These are phyloP conservation scores for Charaxes varanes DNA, from an alignment of 1,140 invertebrate genomes.

Conservation along the genomic window DNA sequence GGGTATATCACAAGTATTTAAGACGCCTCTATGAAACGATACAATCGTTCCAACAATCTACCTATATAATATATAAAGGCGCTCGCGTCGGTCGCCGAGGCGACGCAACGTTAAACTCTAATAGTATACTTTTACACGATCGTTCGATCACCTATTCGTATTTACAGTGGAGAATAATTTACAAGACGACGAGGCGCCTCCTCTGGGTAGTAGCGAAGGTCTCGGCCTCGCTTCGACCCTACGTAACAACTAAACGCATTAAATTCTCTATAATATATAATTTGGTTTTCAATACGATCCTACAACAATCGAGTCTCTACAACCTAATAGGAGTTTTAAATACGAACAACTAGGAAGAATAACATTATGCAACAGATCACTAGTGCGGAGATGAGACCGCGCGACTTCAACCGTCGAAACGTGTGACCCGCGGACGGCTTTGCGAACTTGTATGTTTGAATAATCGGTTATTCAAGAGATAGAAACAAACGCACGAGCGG, in stretches of 20 bases:
- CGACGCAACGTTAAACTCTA: constrained; percentile 54
- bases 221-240: constrained; percentile 70
- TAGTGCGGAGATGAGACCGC: too few relatives aligned
- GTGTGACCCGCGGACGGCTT: too few relatives aligned
- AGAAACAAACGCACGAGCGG: constrained; percentile 59
- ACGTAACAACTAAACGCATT: constrained; percentile 69
- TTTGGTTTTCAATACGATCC: constrained; percentile 71
- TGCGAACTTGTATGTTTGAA: too few relatives aligned
- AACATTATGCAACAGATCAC: constrained; percentile 71
- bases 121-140: constrained; percentile 67
- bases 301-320: constrained; percentile 68
- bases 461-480: constrained; percentile 73
- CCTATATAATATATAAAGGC: too few relatives aligned
- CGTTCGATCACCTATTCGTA: constrained; percentile 66
- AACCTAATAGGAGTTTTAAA: constrained; percentile 72
- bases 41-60: constrained; percentile 65
- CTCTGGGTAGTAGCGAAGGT: constrained; percentile 66
- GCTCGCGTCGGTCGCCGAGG: too few relatives aligned
- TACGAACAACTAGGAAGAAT: constrained; percentile 72
- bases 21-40: constrained; percentile 68
- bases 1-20: constrained; percentile 72
- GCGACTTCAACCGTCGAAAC: too few relatives aligned
- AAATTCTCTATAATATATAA: constrained; percentile 74
- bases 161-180: constrained; percentile 73
- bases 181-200: constrained; percentile 70